These are phyloP conservation scores for Tyrannus savana DNA, from an alignment of 2,113 vertebrate genomes.

Conservation along the genomic window DNA sequence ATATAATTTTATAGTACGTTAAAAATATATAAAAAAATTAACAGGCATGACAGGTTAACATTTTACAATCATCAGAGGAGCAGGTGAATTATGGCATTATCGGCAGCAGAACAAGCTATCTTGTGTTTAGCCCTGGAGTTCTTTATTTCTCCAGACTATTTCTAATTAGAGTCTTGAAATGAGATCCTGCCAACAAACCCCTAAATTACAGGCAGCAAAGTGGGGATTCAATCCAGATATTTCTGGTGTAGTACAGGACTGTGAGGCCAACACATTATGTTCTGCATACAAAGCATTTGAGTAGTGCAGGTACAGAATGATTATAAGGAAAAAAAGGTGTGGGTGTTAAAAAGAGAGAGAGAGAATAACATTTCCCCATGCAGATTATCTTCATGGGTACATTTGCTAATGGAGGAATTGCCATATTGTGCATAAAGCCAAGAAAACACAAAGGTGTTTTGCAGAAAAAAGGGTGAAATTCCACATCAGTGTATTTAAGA, in stretches of 20 bases:
- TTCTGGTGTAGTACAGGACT: not conserved
- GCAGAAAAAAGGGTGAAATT: not conserved
- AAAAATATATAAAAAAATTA: conserved; percentile 46
- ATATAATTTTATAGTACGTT: conserved; percentile 63
- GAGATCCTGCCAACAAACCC: not conserved
- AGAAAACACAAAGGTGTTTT: not conserved
- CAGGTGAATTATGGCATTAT: conserved; percentile 19
- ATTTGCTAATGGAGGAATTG: not conserved
- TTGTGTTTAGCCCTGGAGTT: not conserved
- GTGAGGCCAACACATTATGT: not conserved
- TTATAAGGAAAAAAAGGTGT: not conserved
- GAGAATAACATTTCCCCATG: not conserved
- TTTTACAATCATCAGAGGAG: conserved; percentile 47
- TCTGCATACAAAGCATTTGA: not conserved
- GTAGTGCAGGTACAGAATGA: not conserved
- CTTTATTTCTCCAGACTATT: conserved; percentile 33
- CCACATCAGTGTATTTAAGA: not conserved
- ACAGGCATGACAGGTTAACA: conserved; percentile 34
- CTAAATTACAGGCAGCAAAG: conserved; percentile 18
- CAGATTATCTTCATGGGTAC: not conserved
- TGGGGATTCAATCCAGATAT: not conserved
- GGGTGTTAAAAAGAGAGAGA: not conserved
- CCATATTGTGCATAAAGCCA: not conserved
- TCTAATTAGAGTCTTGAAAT: conserved; percentile 59
- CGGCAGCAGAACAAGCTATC: not conserved